Base-by-base conservation (phyloP, 2,888 invertebrate genomes). In the Drosophila macrothrix region DNA sequence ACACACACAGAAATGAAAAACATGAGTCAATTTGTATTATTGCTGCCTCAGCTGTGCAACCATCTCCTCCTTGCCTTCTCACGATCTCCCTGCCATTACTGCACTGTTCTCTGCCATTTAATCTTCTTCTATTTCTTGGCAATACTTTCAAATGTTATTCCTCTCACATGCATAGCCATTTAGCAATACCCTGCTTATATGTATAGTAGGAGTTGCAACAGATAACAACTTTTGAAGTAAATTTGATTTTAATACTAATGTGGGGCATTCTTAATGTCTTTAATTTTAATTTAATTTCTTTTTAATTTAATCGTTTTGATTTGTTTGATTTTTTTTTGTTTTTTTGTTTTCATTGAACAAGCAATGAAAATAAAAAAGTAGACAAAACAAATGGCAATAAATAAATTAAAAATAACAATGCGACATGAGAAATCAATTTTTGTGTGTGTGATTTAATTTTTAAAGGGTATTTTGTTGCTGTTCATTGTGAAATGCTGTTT, bases 21-120 rank as follows among this genome's bases (percentile, higher is more conserved):
- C 84, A 77, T 68, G 63, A 89, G 86, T 88, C 86, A 88, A 88
- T 89, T 88, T 88, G 79, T 80, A 78, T 83, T 78, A 71, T 65
- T 59, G 60, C 65, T 71, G 72, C 50, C 62, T 52, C 62, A 61
- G 29, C 43, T 63, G 22, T 22, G 54, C 61, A 41, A 54, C 19
- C 52, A 56, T 55, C 67, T 55, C 53, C 54, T 58, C 64, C 67
- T 22, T 68, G 4, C 59, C 61, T 55, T 71, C 35, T 37, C 41
- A 28, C 29, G 35, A 14, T 53, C 35, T 50, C 19, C 25, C 9
- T 25, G 3, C 55, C 25, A 41, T 39, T 39, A 19, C 19, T 52
- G 14, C 46, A 29, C 14, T 67, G 76, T 63, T 62, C 60, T 53
- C 59, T 60, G 64, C 76, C 68, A 64, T 73, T 83, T 70, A 80